phyloP scores from a whole-genome alignment of 1,140 invertebrate genomes.

The Diabrotica undecimpunctata region DNA sequence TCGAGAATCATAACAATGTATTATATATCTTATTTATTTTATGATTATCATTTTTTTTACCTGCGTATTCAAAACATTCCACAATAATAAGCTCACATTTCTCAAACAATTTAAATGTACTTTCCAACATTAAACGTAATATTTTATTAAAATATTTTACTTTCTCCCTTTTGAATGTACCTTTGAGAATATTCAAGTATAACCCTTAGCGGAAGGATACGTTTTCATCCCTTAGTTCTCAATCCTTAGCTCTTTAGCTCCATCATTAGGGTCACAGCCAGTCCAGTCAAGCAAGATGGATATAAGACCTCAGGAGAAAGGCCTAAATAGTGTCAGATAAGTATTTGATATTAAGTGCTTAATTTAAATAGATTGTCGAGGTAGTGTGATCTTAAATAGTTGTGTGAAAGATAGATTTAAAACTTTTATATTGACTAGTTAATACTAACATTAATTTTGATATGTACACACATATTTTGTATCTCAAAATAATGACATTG shows the following conservation, averaged over 20 bases:
- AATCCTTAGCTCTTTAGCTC: not conserved
- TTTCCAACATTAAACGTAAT: not conserved
- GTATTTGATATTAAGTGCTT: not conserved
- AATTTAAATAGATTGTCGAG: not conserved
- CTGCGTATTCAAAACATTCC: no score
- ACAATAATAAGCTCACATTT: no score
- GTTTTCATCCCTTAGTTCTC: not conserved
- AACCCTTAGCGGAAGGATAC: not conserved
- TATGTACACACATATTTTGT: no score
- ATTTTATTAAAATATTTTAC: not conserved
- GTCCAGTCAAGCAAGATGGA: not conserved
- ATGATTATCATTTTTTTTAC: no score
- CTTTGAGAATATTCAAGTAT: not conserved
- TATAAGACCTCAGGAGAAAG: not conserved
- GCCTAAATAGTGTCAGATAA: not conserved
- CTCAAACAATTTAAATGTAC: no score
- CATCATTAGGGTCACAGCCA: not conserved
- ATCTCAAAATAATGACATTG: no score
- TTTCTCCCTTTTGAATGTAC: conserved; percentile 2
- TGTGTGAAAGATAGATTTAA: no score
- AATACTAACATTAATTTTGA: no score
- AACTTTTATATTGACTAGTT: no score
- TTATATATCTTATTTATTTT: no score
- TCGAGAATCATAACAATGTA: no score
- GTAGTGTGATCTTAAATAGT: not conserved